Evolutionary conservation across 2,113 vertebrate genomes (phyloP).

Genomic region (Beaufortia kweichowensis): DNA sequence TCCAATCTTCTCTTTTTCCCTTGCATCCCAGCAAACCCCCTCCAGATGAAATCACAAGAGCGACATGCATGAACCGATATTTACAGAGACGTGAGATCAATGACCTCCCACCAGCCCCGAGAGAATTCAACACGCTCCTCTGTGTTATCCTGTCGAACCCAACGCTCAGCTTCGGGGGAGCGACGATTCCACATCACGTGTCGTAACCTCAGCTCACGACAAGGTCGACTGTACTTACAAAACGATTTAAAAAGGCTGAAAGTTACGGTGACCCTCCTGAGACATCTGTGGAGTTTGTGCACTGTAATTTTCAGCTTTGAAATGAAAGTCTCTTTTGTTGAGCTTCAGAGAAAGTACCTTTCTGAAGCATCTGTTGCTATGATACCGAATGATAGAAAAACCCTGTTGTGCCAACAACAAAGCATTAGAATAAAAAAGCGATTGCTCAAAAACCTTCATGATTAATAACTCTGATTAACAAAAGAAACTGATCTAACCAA

Average conservation of each 20-base stretch:
- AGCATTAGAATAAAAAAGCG: slow-evolving; percentile 44
- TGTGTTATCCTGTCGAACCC: slow-evolving; percentile 34
- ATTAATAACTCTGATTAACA: slow-evolving; percentile 53
- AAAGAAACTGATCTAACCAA: slow-evolving; percentile 52
- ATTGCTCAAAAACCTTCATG: slow-evolving; percentile 42
- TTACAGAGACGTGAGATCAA: slow-evolving; percentile 52
- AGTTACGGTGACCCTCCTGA: slow-evolving; percentile 28
- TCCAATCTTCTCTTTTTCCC: background rate
- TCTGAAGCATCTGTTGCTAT: slow-evolving; percentile 43
- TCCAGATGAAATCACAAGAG: background rate
- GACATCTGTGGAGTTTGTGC: background rate
- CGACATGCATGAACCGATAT: slow-evolving; percentile 50
- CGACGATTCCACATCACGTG: slow-evolving; percentile 23
- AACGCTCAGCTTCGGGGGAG: slow-evolving; percentile 29
- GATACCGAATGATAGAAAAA: slow-evolving; percentile 43
- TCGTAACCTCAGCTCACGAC: slow-evolving; percentile 12
- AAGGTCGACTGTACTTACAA: slow-evolving; percentile 20
- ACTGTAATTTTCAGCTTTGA: slow-evolving; percentile 22
- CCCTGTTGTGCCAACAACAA: slow-evolving; percentile 47
- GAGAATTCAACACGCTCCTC: slow-evolving; percentile 32
- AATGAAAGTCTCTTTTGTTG: slow-evolving; percentile 31
- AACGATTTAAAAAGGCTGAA: slow-evolving; percentile 35
- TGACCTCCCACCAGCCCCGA: slow-evolving; percentile 37
- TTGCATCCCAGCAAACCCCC: slow-evolving; percentile 3
- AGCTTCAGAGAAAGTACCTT: slow-evolving; percentile 39